A percentile compares a stretch with the other conserved stretches of the same genome.
These are phyloP conservation scores for Coryphaenoides rupestris DNA, from an alignment of 2,113 vertebrate genomes.

Conservation along the genomic window DNA sequence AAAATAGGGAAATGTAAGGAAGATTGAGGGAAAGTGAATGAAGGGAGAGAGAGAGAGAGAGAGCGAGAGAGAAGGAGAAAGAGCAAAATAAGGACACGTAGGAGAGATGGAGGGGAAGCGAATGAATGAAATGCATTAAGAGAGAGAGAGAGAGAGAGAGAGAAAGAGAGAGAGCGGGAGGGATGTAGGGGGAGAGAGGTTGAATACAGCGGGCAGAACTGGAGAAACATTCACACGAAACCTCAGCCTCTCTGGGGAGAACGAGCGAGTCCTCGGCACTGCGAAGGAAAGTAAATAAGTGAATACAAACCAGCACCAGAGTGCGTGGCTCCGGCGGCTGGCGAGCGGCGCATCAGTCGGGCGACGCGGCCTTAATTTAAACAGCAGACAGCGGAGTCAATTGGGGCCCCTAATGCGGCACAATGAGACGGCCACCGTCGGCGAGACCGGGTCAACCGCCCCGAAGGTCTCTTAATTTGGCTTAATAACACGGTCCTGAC, in stretches of 20 bases:
- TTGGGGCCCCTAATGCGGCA: conserved; percentile 43
- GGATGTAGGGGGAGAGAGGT: conserved; percentile 27
- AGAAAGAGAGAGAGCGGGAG: conserved; percentile 17
- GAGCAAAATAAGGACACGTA: neutral
- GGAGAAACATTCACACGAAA: too few species aligned
- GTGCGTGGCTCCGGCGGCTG: conserved; percentile 18
- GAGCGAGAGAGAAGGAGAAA: conserved; percentile 21
- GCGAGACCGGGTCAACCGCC: conserved; percentile 55
- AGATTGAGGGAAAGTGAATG: conserved; percentile 1
- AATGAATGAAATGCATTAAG: conserved; percentile 8
- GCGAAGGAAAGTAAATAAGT: neutral
- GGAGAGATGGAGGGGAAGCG: neutral
- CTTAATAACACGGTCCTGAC: conserved; percentile 45
- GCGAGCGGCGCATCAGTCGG: conserved; percentile 33
- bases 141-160: conserved; percentile 11
- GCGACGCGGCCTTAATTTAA: conserved; percentile 46
- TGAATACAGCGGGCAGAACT: too few species aligned
- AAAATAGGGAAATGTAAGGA: neutral
- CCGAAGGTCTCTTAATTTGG: conserved; percentile 49
- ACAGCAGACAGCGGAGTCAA: conserved; percentile 54
- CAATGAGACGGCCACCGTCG: conserved; percentile 39
- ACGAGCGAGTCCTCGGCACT: too few species aligned
- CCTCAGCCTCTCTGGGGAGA: too few species aligned
- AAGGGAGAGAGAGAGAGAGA: conserved; percentile 23
- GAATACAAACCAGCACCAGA: conserved; percentile 21